These are phyloP conservation scores for Psammodynastes pulverulentus DNA, from an alignment of 2,113 vertebrate species.

Conservation along the genomic window DNA sequence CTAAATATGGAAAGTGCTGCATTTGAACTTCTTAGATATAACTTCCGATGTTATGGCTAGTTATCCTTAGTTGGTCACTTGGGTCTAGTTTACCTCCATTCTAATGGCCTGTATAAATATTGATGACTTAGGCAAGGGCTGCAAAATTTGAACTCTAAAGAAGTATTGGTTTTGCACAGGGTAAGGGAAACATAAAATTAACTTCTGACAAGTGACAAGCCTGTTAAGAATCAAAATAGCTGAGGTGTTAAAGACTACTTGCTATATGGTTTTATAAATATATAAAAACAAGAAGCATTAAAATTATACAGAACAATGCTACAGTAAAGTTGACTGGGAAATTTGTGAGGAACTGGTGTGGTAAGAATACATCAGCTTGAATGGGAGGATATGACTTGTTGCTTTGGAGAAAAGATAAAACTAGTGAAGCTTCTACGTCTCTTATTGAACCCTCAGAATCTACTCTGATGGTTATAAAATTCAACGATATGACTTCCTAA, in stretches of 20 bases:
- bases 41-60: constrained; percentile 32
- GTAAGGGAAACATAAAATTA: constrained; percentile 56
- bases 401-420: background rate
- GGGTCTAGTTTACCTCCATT: constrained; percentile 46
- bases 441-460: background rate
- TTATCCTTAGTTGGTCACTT: constrained; percentile 56
- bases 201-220: constrained; percentile 55
- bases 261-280: constrained; percentile 55
- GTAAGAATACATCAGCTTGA: background rate
- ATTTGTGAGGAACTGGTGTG: background rate
- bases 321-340: constrained; percentile 50
- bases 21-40: constrained; percentile 46
- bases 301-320: constrained; percentile 46
- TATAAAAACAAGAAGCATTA: constrained; percentile 64
- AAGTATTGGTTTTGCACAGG: constrained; percentile 46
- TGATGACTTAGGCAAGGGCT: constrained; percentile 31
- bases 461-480: background rate
- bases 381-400: background rate
- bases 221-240: constrained; percentile 50
- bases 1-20: constrained; percentile 27
- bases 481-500: background rate
- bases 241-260: constrained; percentile 55
- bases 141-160: constrained; percentile 44
- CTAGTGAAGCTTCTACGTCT: background rate
- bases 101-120: constrained; percentile 62